phyloP scores from a whole-genome alignment of 2,797 vertebrate genomes.

The Neoniphon sammara region DNA sequence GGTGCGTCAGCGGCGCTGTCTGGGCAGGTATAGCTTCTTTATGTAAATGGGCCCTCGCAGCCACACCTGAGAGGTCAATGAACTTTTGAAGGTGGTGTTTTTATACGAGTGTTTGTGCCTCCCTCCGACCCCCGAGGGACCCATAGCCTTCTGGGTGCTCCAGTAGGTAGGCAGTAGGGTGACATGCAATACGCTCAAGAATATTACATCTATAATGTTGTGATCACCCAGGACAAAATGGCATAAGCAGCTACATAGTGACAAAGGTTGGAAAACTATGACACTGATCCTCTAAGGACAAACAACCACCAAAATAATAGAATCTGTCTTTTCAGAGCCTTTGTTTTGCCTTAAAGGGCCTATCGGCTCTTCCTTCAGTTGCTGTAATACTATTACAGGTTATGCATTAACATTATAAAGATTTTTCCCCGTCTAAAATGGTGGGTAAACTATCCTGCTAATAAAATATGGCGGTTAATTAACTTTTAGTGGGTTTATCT shows the following conservation, averaged over 20 bases:
- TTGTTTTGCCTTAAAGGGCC: too few relatives aligned
- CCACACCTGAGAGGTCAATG: constrained; percentile 80
- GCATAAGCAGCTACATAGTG: too few relatives aligned
- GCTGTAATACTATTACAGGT: too few relatives aligned
- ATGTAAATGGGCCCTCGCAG: constrained; percentile 39
- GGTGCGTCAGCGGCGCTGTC: neutral
- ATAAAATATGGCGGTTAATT: neutral
- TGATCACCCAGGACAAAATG: neutral
- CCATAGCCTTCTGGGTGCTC: constrained; percentile 24
- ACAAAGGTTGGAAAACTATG: too few relatives aligned
- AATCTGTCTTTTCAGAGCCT: too few relatives aligned
- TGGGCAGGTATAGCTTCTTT: neutral
- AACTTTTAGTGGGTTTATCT: constrained; percentile 1
- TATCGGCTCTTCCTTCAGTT: too few relatives aligned
- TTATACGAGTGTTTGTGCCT: constrained; percentile 66
- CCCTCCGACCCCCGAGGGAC: constrained; percentile 44
- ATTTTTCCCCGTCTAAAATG: neutral
- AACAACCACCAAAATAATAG: too few relatives aligned
- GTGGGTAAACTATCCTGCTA: neutral
- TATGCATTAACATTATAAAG: too few relatives aligned
- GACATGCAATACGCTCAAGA: neutral
- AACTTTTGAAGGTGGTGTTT: constrained; percentile 61
- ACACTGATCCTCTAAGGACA: too few relatives aligned
- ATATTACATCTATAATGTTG: too few relatives aligned
- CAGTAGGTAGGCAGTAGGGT: neutral